Conservation (phyloP, 2,797 vertebrate genomes). For the Xyrichtys novacula region DNA sequence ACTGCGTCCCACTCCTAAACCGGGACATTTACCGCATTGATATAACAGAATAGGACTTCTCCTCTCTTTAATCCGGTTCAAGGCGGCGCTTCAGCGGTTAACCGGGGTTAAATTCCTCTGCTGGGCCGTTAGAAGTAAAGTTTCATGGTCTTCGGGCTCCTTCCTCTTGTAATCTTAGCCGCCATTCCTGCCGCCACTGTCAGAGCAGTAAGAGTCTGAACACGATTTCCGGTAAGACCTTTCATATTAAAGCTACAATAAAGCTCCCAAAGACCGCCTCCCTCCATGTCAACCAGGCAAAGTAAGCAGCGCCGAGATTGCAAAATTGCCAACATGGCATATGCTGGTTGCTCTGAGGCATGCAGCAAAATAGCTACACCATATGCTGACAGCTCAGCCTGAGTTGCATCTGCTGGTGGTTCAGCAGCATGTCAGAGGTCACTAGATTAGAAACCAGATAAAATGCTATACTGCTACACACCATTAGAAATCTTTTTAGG, state of each 20-base stretch:
- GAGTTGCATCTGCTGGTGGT: too few species aligned
- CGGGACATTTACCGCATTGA: slow-evolving; percentile 35
- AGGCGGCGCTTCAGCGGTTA: slow-evolving; percentile 40
- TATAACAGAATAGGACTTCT: slow-evolving; percentile 30
- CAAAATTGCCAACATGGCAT: too few species aligned
- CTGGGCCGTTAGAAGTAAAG: slow-evolving; percentile 83
- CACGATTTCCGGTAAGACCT: slow-evolving; percentile 12
- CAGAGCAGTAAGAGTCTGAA: slow-evolving; percentile 10
- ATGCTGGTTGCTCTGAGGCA: too few species aligned
- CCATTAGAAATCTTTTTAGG: too few species aligned
- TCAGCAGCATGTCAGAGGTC: too few species aligned
- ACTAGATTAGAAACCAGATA: too few species aligned
- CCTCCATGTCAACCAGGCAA: too few species aligned
- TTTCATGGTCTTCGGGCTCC: slow-evolving; percentile 85
- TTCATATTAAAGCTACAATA: slow-evolving; percentile 61
- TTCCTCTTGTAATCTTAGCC: slow-evolving; percentile 85
- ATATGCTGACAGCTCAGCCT: too few species aligned
- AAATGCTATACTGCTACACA: too few species aligned
- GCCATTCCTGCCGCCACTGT: slow-evolving; percentile 82
- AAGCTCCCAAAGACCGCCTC: too few species aligned
- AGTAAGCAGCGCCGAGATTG: too few species aligned
- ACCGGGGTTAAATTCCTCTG: slow-evolving; percentile 52
- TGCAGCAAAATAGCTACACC: too few species aligned
- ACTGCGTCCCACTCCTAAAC: slow-evolving; percentile 65
- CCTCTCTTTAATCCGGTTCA: slow-evolving; percentile 22